These are phyloP conservation scores for Andrena bicolor DNA, from an alignment of 2,888 invertebrate genomes.

Conservation along the genomic window DNA sequence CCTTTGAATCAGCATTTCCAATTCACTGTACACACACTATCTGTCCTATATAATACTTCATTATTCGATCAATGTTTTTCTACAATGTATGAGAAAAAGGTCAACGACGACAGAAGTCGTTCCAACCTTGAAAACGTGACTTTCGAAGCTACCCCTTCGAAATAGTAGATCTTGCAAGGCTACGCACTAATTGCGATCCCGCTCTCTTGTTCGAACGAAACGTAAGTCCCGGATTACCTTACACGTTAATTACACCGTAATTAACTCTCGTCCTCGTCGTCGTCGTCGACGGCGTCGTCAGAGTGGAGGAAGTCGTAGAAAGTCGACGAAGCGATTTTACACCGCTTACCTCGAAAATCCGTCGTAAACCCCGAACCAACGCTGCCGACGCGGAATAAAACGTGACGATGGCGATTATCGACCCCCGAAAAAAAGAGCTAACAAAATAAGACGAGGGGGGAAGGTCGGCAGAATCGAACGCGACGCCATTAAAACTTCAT, in stretches of 20 bases:
- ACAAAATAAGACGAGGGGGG: constrained; percentile 61
- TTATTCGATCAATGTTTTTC: not conserved
- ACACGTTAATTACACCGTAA: constrained; percentile 72
- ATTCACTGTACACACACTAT: too few species aligned
- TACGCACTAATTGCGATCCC: constrained; percentile 59
- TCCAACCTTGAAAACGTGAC: not conserved
- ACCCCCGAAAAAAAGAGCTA: constrained; percentile 54
- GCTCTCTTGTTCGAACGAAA: constrained; percentile 60
- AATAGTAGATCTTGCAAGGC: constrained; percentile 55
- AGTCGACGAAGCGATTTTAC: constrained; percentile 71
- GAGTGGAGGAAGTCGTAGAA: constrained; percentile 61
- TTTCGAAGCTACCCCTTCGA: constrained; percentile 24
- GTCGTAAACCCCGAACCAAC: constrained; percentile 57
- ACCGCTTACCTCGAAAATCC: constrained; percentile 70
- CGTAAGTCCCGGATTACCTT: constrained; percentile 68
- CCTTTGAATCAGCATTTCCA: too few species aligned
- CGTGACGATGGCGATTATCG: constrained; percentile 70
- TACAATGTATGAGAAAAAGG: not conserved
- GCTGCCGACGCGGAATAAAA: constrained; percentile 64
- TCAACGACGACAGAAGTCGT: not conserved
- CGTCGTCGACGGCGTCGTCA: constrained; percentile 57
- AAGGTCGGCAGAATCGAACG: constrained; percentile 57
- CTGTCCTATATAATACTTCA: not conserved
- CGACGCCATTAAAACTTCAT: constrained; percentile 71
- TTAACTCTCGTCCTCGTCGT: constrained; percentile 68